phyloP scores from a whole-genome alignment of 2,113 vertebrate genomes.

The Eleginops maclovinus region DNA sequence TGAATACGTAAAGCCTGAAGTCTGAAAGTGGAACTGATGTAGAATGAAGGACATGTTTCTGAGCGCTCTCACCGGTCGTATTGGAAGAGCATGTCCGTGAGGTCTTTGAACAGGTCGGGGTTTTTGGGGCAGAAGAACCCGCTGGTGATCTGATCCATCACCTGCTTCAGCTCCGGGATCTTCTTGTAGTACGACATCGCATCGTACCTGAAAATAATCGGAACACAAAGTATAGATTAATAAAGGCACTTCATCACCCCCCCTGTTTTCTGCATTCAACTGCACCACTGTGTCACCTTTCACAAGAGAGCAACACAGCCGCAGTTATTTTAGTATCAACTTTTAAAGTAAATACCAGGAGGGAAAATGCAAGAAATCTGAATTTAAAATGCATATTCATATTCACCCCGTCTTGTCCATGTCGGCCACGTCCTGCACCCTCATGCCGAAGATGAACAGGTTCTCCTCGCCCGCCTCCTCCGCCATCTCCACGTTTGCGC shows the following conservation, averaged over 20 bases:
- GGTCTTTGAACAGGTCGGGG: slow-evolving; percentile 90
- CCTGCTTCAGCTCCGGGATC: slow-evolving; percentile 90
- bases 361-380: too few species aligned
- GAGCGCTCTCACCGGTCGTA: slow-evolving; percentile 87
- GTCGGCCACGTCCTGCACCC: slow-evolving; percentile 89
- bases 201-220: slow-evolving; percentile 83
- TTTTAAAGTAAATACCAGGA: too few species aligned
- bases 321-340: too few species aligned
- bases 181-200: slow-evolving; percentile 90
- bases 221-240: neutral
- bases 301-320: too few species aligned
- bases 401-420: slow-evolving; percentile 92
- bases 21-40: neutral
- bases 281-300: too few species aligned
- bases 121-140: slow-evolving; percentile 92
- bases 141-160: slow-evolving; percentile 91
- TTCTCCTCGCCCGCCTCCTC: slow-evolving; percentile 97
- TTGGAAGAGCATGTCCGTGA: slow-evolving; percentile 94
- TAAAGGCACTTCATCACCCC: too few species aligned
- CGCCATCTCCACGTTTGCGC: slow-evolving; percentile 98
- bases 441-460: slow-evolving; percentile 98
- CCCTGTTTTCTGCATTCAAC: too few species aligned
- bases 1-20: slow-evolving; percentile 3
- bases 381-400: too few species aligned
- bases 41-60: neutral